phyloP scores from a whole-genome alignment of 2,797 vertebrate species.

The Thamnophis elegans region DNA sequence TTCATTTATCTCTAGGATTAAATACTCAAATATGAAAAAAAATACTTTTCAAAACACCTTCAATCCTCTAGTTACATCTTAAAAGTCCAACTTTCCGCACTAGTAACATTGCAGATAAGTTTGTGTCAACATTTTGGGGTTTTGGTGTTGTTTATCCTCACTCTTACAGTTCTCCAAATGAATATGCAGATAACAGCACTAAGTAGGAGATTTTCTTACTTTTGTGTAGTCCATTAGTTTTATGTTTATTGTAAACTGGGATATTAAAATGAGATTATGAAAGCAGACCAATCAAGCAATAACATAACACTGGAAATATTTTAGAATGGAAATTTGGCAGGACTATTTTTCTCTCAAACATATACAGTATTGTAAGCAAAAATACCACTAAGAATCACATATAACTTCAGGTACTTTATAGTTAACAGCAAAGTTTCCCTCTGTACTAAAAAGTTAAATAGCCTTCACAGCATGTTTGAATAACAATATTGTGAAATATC shows the following conservation, averaged over 20 bases:
- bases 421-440: conserved; percentile 7
- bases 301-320: background rate
- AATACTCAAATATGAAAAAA: background rate
- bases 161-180: background rate
- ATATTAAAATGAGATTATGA: background rate
- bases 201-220: background rate
- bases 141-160: background rate
- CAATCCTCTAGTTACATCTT: background rate
- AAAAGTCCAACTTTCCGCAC: background rate
- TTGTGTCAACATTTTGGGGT: background rate
- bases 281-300: background rate
- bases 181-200: background rate
- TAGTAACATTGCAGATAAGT: background rate
- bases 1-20: background rate
- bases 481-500: conserved; percentile 29
- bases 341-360: background rate
- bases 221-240: background rate
- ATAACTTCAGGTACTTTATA: background rate
- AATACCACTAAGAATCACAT: conserved; percentile 13
- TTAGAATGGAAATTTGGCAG: background rate
- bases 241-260: background rate
- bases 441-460: background rate
- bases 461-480: conserved; percentile 18
- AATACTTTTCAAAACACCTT: background rate
- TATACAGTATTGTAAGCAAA: conserved; percentile 2